Base-by-base conservation (phyloP, 2,113 vertebrate genomes). In the Alethe castanea region DNA sequence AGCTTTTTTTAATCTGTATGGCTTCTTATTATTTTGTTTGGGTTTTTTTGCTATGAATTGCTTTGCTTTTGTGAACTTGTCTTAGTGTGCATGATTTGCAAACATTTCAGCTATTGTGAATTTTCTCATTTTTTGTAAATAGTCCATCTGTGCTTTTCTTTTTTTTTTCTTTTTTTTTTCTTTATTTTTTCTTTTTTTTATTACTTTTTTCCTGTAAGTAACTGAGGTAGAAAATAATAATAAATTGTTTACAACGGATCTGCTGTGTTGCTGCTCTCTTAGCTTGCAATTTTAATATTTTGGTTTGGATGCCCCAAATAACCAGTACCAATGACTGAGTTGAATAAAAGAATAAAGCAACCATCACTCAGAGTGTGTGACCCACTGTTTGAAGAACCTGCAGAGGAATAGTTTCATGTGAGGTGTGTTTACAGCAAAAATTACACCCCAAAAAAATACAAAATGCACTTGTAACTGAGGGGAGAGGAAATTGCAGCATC, bases 181-280 rank as follows among this genome's bases (percentile, higher is more conserved):
- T 54, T 92, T 92, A 90, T 92, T 91, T 92, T 96, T 74, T 71
- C 53, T 54, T 94, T 92, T 91, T 92, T 91, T 94, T 96, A 70
- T 95, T 94, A 95, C 69, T 36, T 97, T 97, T 95, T 95, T 95
- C 96, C 95, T 96, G 96, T 98, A 98, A 98, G 97, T 95, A 97
- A 96, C 96, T 44, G 91, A 98, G 97, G 97, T 97, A 98, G 98
- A 98, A 96, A 95, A 96, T 80, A 72, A 97, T 96, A 98, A 98
- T 98, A 98, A 98, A 98, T 97, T 86, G 97, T 98, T 98, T 98
- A 96, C 98, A 97, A 96, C 5, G 86, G 97, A 97, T 85, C 24
- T 96, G 97, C 96, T 98, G 97, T 97, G 97, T 98, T 97, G 96
- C 97, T 96, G 95, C 97, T 90, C 97, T 97, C 97, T 98, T 97